Conservation (phyloP, 2,888 invertebrate genomes). For the Agrochola circellaris region DNA sequence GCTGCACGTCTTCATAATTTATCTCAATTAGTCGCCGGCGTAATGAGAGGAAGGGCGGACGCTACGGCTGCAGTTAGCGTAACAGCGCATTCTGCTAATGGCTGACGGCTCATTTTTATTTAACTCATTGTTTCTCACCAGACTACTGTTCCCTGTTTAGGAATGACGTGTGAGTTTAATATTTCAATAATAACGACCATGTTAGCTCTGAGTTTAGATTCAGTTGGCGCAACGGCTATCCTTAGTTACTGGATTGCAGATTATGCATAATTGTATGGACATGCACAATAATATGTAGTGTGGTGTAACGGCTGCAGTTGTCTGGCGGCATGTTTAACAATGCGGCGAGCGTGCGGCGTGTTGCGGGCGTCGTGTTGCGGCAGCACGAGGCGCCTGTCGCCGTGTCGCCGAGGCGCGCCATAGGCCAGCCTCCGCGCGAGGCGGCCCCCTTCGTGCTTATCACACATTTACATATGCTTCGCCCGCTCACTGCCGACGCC, state of each 20-base stretch:
- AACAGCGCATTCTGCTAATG: slow-evolving; percentile 68
- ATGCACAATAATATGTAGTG: slow-evolving; percentile 43
- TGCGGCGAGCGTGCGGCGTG: slow-evolving; percentile 71
- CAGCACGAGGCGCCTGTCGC: slow-evolving; percentile 55
- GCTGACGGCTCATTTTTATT: slow-evolving; percentile 68
- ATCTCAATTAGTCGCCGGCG: slow-evolving; percentile 87
- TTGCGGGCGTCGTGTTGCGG: slow-evolving; percentile 54
- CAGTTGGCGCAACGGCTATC: neutral
- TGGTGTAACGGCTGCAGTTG: slow-evolving; percentile 69
- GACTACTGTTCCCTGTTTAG: slow-evolving; percentile 14
- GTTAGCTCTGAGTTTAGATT: neutral
- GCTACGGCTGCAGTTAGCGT: slow-evolving; percentile 68
- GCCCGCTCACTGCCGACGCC: slow-evolving; percentile 78
- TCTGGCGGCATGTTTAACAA: slow-evolving; percentile 79
- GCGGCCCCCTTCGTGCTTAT: slow-evolving; percentile 85
- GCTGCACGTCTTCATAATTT: slow-evolving; percentile 89
- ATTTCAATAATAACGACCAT: slow-evolving; percentile 5
- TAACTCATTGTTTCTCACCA: slow-evolving; percentile 61
- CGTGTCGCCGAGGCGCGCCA: slow-evolving; percentile 50
- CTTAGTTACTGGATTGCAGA: slow-evolving; percentile 3
- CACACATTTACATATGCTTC: slow-evolving; percentile 89
- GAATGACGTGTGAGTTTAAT: slow-evolving; percentile 16
- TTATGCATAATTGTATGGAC: slow-evolving; percentile 14
- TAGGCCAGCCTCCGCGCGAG: slow-evolving; percentile 74
- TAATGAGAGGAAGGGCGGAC: slow-evolving; percentile 88